These are phyloP conservation scores for Drosophila auraria DNA, from an alignment of 1,140 invertebrate species.

Conservation along the genomic window DNA sequence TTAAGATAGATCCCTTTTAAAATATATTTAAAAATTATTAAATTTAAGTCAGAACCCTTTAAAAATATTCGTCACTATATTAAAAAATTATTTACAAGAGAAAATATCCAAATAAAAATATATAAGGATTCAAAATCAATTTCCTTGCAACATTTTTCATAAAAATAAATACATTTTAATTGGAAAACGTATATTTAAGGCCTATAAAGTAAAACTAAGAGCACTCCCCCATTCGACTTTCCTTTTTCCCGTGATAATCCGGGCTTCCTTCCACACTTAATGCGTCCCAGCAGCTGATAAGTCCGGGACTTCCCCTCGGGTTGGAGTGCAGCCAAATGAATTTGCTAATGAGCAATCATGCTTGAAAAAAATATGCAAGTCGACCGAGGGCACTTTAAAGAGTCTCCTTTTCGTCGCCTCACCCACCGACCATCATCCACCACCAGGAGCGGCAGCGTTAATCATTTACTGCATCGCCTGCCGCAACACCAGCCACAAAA, in stretches of 20 bases:
- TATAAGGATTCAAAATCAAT: no score
- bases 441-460: constrained; percentile 59
- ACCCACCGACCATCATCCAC: not conserved
- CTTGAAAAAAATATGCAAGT: constrained; percentile 66
- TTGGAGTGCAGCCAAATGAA: constrained; percentile 79
- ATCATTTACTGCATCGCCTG: constrained; percentile 67
- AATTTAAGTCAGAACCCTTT: no score
- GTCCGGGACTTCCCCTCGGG: constrained; percentile 31
- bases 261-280: constrained; percentile 33
- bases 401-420: not conserved
- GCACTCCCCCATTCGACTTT: not conserved
- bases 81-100: no score
- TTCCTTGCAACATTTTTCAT: not conserved
- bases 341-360: constrained; percentile 80
- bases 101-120: no score
- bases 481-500: constrained; percentile 59
- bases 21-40: no score
- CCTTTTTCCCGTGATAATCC: not conserved
- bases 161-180: not conserved
- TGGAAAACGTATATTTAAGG: not conserved
- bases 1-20: no score
- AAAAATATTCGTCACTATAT: no score
- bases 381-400: constrained; percentile 55
- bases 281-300: constrained; percentile 41
- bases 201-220: not conserved